Base-by-base conservation (phyloP, 1,140 invertebrate genomes). In the Micrasema minimum region DNA sequence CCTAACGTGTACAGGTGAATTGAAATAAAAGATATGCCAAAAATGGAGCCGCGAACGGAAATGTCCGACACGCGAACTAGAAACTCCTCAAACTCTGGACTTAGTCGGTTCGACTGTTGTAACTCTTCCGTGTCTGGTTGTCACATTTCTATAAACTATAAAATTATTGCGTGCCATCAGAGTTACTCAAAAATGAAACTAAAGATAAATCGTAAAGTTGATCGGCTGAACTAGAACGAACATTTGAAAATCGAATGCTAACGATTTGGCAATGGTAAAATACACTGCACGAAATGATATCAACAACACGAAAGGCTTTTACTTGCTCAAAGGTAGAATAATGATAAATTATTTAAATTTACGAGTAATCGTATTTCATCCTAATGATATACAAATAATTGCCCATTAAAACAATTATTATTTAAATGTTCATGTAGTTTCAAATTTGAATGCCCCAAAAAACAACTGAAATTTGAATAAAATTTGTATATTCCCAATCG, bases 41-140 rank as follows among this genome's bases (percentile, higher is more conserved):
- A 65, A 66, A 66, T 31, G 62, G 46, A 66, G n/a, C 23, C 35
- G 35, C 35, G 46, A 65, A 50, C 62, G 62, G 45, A 66, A 51
- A 66, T 66, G 46, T 66, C 31, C 62, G 48, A 66, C 62, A 66
- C 62, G 62, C 62, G 62, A 66, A 20, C 12, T 11, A 35, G 10
- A 64, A 46, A 64, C 45, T 35, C 53, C 16, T 26, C 53, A 41
- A 64, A 61, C 6, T 38, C 61, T 46, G 45, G 62, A 59, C 55
- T 31, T 31, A 45, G 48, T 20, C 48, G 20, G 55, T 18, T 59
- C 55, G 35, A 41, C 20, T 41, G 55, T 41, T 59, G 16, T 38
- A 35, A 59, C 16, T 14, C 11, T 59, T 16, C 11, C 55, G 35
- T 59, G 35, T 38, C 55, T 38, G 55, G 51, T 20, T 59, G 55